Evolutionary conservation across 2,797 vertebrate genomes (phyloP).

Genomic region (Lutjanus campechanus): DNA sequence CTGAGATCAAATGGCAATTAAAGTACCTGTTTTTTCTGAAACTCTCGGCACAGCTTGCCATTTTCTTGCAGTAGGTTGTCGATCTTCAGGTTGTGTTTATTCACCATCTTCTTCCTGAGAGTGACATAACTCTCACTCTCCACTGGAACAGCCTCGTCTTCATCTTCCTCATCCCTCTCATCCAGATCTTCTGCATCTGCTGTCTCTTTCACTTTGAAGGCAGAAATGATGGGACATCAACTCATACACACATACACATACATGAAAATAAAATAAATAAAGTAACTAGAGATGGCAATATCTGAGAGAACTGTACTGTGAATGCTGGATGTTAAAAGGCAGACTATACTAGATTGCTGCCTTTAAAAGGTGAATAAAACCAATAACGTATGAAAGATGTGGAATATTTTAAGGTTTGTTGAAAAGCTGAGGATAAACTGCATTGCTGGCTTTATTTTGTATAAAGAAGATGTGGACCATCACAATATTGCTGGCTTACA

Average conservation of each 20-base stretch:
- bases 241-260: neutral
- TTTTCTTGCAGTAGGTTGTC: slow-evolving; percentile 89
- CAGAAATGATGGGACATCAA: slow-evolving; percentile 7
- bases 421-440: no score
- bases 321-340: no score
- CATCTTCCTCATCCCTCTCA: slow-evolving; percentile 81
- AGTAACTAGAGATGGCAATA: neutral
- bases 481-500: no score
- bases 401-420: no score
- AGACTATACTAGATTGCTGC: no score
- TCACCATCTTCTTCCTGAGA: slow-evolving; percentile 91
- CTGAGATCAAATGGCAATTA: fast-evolving
- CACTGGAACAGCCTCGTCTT: slow-evolving; percentile 84
- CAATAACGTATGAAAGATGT: no score
- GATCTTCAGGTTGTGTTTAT: slow-evolving; percentile 82
- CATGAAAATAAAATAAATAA: neutral
- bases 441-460: no score
- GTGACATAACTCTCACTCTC: slow-evolving; percentile 94
- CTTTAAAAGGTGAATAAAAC: no score
- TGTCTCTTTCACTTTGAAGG: slow-evolving; percentile 59
- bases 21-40: slow-evolving; percentile 88
- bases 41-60: slow-evolving; percentile 90
- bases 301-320: no score
- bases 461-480: no score
- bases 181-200: slow-evolving; percentile 78